These are phyloP conservation scores for Helicorthomorpha holstii DNA, from an alignment of 1,140 invertebrate genomes.

Conservation along the genomic window DNA sequence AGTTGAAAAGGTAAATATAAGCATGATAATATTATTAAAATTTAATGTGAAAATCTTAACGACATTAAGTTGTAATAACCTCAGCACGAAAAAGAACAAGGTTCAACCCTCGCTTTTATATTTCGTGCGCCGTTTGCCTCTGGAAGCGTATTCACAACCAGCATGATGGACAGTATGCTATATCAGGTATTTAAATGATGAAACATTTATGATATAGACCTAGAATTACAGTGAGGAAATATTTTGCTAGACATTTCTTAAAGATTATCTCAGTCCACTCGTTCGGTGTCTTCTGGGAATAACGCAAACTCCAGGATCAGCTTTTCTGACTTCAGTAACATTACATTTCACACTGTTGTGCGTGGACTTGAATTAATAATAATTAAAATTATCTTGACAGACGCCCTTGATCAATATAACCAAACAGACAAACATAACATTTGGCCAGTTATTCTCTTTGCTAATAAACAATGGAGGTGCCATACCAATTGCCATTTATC, in stretches of 20 bases:
- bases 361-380: no score
- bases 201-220: neutral
- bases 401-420: neutral
- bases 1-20: neutral
- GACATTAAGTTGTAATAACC: neutral
- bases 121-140: neutral
- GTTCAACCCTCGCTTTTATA: neutral
- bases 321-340: constrained; percentile 52
- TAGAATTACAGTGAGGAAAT: no score
- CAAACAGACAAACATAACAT: no score
- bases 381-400: no score
- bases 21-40: neutral
- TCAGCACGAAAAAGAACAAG: neutral
- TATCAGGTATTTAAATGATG: neutral
- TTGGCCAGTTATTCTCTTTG: constrained; percentile 91
- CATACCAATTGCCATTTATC: constrained; percentile 94
- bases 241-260: constrained; percentile 75
- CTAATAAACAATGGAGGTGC: constrained; percentile 84
- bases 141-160: neutral
- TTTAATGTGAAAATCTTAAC: neutral
- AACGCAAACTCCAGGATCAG: constrained; percentile 91
- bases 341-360: no score
- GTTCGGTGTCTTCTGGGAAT: constrained; percentile 83
- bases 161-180: neutral
- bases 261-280: constrained; percentile 96